Evolutionary conservation across 2,888 invertebrate genomes (phyloP), one percentile per base, ranked within the genome.

Genomic region (Clivina fossor): DNA sequence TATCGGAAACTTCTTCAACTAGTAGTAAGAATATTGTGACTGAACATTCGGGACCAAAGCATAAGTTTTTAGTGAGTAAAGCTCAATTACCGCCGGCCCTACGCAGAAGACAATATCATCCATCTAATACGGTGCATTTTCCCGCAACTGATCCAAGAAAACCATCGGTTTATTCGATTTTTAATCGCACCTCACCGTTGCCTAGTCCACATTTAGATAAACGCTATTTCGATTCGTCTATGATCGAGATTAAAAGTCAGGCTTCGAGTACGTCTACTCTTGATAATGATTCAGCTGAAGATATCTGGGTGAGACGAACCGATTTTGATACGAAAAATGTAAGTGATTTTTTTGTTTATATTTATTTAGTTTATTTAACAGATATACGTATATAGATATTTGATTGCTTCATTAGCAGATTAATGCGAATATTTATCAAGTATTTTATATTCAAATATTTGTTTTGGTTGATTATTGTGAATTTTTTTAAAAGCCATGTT

Each of bases 221-320:
- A 68, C 79, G 85, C 61, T 91, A 88, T 77, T 90, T 90, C 69
- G 90, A 90, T 74, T 85, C 85, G 63, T 88, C 88, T 60, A 76
- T 90, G 62, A 84, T 90, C 64, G 89, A 88, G 74, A 88, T 90
- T 74, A 86, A 88, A 69, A 85, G 84, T 63, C 81, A 80, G 53
- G 84, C 84, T n/a, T 82, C 83, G 59, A 84, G 80, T 62, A 74
- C 75, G 49, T 75, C 79, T 33, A 80, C 82, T 1, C 71, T 84
- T 37, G 82, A 83, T 64, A 75, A 76, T 60, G 74, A 73, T 60
- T 78, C 76, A 3, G 71, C 71, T 1, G 87, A 87, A 66, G 86
- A 87, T 63, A 80, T 88, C 63, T 88, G 87, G 88, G 78, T 88
- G 22, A 82, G 81, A 65, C 75, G 86, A 65, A 71, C 74, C 11